Percentiles rank a stretch among this genome's conserved stretches.
phyloP scores from a whole-genome alignment of 2,888 invertebrate species.

The Alviniconcha strummeri region DNA sequence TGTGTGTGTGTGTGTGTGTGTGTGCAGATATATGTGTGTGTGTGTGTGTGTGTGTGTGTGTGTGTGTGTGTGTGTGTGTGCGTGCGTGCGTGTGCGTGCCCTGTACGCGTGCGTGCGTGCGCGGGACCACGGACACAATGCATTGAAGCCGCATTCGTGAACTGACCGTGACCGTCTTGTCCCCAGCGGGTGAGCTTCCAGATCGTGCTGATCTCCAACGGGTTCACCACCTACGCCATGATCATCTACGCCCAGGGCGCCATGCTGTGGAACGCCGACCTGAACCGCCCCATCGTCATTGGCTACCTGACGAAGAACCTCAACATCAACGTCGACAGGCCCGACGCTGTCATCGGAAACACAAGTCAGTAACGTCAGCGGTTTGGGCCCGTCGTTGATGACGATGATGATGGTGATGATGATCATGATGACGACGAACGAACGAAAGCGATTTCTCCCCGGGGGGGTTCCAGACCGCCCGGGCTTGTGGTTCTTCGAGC shows the following conservation, averaged over 20 bases:
- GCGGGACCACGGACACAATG: no score
- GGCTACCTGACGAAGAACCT: conserved; percentile 25
- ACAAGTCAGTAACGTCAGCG: conserved; percentile 26
- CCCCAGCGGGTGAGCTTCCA: conserved; percentile 41
- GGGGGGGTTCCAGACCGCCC: no score
- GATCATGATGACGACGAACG: not conserved
- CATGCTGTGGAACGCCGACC: conserved; percentile 31
- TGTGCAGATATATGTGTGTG: no score
- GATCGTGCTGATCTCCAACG: conserved; percentile 31
- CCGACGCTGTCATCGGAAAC: conserved; percentile 34
- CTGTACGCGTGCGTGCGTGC: no score
- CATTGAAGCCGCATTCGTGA: no score
- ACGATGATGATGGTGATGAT: not conserved
- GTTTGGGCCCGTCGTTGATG: no score
- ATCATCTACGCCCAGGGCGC: conserved; percentile 34
- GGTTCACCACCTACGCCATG: conserved; percentile 27
- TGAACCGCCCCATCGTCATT: conserved; percentile 15
- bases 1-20: no score
- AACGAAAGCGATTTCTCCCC: no score
- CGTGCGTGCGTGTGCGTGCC: no score
- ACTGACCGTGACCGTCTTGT: not conserved
- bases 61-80: no score
- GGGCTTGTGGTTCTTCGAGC: no score
- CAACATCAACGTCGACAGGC: conserved; percentile 14
- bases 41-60: no score